Evolutionary conservation across 2,797 vertebrate species (phyloP), one percentile per base, ranked within the genome.

Genomic region (Premnoplex brunnescens): DNA sequence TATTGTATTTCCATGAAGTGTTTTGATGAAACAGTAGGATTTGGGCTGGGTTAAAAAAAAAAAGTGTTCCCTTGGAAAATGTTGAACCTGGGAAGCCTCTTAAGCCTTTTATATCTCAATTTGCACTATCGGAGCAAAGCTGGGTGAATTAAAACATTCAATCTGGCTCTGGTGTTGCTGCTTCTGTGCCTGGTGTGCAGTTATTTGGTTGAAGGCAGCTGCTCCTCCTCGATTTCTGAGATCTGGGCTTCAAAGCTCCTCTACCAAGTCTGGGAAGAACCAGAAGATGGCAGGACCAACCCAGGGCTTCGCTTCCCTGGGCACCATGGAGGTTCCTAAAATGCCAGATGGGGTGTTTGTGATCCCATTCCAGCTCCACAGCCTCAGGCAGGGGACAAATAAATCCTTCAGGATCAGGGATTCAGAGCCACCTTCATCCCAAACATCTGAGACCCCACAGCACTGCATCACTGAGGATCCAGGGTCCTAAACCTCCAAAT

Each of bases 261-360:
- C 69, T 36, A 51, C 63, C 48, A 28, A n/a, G 36, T 26, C 91
- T 55, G 16, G 30, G 8, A 72, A 15, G 71, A 85, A 37, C 96
- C 95, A 93, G 95, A 43, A 96, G 95, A 80, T 95, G 95, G 95
- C 95, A 96, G 95, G 67, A 81, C 62, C 7, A 15, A 87, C 55
- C 54, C 68, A 89, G 24, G 56, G 48, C 78, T 95, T 79, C 0
- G 1, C 27, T 77, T 91, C 59, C 60, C 34, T 48, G 43, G n/a
- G 64, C 28, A n/a, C 48, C 32, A 6, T 0, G 5, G 46, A 41
- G 8, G 3, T 37, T 80, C 79, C 73, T 28, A 64, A 77, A 64
- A 59, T 0, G 3, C 58, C 59, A 18, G 39, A 22, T 1, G 0
- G 24, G 11, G 41, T 8, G 3, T 32, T 48, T 8, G 59, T n/a